A percentile compares a stretch with the other conserved stretches of the same genome.
Evolutionary conservation across 2,113 vertebrate genomes (phyloP).

Genomic region (Struthio camelus): DNA sequence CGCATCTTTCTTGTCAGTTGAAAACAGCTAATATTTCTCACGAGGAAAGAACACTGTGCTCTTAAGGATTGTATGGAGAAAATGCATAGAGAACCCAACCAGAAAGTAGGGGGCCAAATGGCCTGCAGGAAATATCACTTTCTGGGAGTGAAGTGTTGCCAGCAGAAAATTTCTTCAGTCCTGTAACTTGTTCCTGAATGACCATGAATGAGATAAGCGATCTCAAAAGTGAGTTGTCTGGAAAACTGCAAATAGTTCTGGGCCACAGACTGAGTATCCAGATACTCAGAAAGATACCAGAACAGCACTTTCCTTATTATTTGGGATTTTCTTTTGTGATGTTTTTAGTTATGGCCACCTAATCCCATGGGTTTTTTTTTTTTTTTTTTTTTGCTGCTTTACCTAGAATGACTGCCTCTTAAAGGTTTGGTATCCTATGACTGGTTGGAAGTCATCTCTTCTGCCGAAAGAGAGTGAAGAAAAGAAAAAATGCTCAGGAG

Average conservation of each 20-base stretch:
- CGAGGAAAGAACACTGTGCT: neutral
- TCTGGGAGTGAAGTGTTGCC: neutral
- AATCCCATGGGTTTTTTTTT: neutral
- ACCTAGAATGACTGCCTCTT: slow-evolving; percentile 94
- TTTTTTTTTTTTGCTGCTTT: slow-evolving; percentile 3
- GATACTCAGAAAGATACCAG: neutral
- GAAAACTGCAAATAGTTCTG: neutral
- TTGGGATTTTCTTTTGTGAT: neutral
- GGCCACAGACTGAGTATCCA: neutral
- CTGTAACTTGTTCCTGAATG: neutral
- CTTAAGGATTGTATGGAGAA: neutral
- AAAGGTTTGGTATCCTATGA: slow-evolving; percentile 97
- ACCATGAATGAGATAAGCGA: neutral
- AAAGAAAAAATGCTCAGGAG: slow-evolving; percentile 73
- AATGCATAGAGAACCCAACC: neutral
- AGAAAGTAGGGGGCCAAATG: neutral
- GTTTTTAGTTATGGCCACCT: neutral
- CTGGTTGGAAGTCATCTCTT: slow-evolving; percentile 94
- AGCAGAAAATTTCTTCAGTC: neutral
- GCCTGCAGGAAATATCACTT: neutral
- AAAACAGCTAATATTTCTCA: neutral
- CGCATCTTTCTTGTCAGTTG: neutral
- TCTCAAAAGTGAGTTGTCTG: neutral
- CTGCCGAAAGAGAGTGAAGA: slow-evolving; percentile 88
- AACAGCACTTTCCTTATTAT: neutral